Evolutionary conservation across 2,113 vertebrate species (phyloP).

Genomic region (Brachyistius frenatus): DNA sequence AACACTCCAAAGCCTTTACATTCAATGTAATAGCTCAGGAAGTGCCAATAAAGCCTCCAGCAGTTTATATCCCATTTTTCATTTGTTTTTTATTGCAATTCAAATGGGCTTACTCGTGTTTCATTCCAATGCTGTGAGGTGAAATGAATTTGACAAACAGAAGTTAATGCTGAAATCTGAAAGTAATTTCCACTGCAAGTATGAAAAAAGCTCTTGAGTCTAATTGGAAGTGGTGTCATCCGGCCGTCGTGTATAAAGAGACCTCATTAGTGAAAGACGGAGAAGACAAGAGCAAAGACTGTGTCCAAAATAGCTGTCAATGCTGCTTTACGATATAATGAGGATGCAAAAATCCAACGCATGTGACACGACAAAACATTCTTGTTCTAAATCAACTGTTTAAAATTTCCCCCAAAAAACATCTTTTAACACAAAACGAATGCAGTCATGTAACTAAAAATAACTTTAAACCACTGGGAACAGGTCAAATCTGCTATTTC

Average conservation of each 20-base stretch:
- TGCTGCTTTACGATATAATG: neutral
- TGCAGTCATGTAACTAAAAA: no score
- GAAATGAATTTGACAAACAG: slow-evolving; percentile 55
- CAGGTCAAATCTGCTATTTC: neutral
- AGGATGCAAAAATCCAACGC: slow-evolving; percentile 23
- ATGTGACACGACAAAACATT: slow-evolving; percentile 6
- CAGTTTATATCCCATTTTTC: slow-evolving; percentile 32
- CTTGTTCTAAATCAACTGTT: neutral
- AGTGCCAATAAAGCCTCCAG: slow-evolving; percentile 46
- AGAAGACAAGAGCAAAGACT: slow-evolving; percentile 19
- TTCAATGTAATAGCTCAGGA: slow-evolving; percentile 41
- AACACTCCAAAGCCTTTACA: slow-evolving; percentile 40
- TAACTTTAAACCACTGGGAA: neutral
- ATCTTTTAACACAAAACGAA: no score
- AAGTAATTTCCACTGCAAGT: slow-evolving; percentile 41
- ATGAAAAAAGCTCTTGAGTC: slow-evolving; percentile 14
- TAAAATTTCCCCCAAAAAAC: neutral
- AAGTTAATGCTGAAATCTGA: slow-evolving; percentile 36
- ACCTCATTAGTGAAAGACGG: slow-evolving; percentile 24
- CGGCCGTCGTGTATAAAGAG: slow-evolving; percentile 7
- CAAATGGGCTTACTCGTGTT: slow-evolving; percentile 37
- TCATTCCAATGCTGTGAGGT: slow-evolving; percentile 34
- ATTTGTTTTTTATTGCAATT: slow-evolving; percentile 38
- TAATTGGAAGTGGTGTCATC: slow-evolving; percentile 46
- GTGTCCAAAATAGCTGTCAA: slow-evolving; percentile 13